Base-by-base conservation (phyloP, 2,113 vertebrate genomes). In the Neodon shergylaensis region DNA sequence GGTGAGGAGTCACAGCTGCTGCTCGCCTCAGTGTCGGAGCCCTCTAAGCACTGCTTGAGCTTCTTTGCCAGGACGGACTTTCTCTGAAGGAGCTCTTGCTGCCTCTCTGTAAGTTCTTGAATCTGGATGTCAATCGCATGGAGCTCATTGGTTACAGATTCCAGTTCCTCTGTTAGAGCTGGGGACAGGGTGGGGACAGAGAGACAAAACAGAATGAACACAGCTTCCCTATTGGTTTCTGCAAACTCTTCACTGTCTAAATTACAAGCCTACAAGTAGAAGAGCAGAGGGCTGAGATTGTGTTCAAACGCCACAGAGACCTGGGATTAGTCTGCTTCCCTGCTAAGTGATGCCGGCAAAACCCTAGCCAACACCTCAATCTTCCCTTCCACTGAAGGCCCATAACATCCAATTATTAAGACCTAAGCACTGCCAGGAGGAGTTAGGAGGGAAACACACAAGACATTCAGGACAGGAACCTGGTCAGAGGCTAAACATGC, bases 101-200 rank as follows among this genome's bases (percentile, higher is more conserved):
- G 99, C 70, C 99, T 99, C 97, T 99, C 98, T 93, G 99, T 97
- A 26, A 99, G 99, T 91, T 99, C 99, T 42, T 99, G 96, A 36
- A 99, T 99, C 98, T 99, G 99, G 88, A 99, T 96, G 95, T 99
- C 99, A 93, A 99, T 97, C 5, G 98, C 96, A 87, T 99, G 98
- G 24, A 99, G 98, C 96, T 99, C 99, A 12, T 95, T 97, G 91
- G 99, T 99, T 95, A 99, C 95, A 0, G 98, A 98, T 54, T 98
- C 98, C 97, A 99, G 95, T 92, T 99, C 99, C 0, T 98, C 98
- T 76, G 98, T 99, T 13, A 99, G 98, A 79, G 98, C 99, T 99
- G 79, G 12, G n/a, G 26, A 13, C 0, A 19, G 61, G 49, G 54
- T 16, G 88, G 39, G 54, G 13, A 91, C n/a, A 96, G 61, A n/a